phyloP scores from a whole-genome alignment of 2,113 vertebrate species.

The Dipodomys merriami region DNA sequence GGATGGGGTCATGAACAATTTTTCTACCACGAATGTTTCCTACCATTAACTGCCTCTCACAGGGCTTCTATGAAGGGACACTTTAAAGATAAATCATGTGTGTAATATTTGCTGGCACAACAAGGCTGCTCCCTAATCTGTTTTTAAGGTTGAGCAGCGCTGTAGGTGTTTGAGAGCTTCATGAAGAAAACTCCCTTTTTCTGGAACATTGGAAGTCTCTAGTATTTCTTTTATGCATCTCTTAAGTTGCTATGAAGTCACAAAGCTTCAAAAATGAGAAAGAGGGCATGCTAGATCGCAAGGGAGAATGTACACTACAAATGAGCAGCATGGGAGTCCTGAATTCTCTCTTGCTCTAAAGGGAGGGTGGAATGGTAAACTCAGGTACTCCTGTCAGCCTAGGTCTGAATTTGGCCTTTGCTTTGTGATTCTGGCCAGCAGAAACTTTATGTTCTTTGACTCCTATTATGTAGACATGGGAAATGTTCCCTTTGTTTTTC shows the following conservation, averaged over 20 bases:
- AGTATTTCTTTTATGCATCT: neutral
- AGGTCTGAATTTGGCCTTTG: neutral
- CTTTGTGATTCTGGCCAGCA: neutral
- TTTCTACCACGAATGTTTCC: no score
- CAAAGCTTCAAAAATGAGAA: conserved; percentile 15
- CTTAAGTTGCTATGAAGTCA: neutral
- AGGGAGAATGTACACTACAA: neutral
- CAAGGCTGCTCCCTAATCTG: neutral
- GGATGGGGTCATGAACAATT: no score
- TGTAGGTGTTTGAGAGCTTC: neutral
- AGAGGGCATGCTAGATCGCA: neutral
- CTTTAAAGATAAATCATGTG: neutral
- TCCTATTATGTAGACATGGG: neutral
- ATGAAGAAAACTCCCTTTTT: conserved; percentile 3
- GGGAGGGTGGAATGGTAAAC: neutral
- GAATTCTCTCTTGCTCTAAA: neutral
- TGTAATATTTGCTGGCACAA: neutral
- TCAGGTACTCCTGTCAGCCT: neutral
- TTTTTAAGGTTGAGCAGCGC: neutral
- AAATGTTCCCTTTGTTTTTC: neutral
- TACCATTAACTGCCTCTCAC: no score
- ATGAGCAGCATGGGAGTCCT: neutral
- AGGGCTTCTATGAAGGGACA: neutral
- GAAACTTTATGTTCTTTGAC: neutral
- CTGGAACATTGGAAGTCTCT: neutral